A percentile compares a stretch with the other conserved stretches of the same genome.
These are phyloP conservation scores for Lophura nycthemera DNA, from an alignment of 2,113 vertebrate species.

Conservation along the genomic window DNA sequence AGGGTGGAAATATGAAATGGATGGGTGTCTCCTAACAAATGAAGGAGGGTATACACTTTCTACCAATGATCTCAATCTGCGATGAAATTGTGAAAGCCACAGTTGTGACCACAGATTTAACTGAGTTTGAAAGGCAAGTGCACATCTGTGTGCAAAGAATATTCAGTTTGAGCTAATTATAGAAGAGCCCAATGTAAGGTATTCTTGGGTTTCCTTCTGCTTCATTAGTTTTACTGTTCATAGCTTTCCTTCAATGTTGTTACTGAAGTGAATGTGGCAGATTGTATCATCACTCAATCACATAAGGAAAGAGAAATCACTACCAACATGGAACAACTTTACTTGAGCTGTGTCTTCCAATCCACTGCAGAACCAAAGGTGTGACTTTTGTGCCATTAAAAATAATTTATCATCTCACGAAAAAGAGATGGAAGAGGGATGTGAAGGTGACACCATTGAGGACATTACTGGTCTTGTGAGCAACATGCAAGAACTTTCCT, in stretches of 20 bases:
- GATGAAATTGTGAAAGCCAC: neutral
- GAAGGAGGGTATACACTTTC: neutral
- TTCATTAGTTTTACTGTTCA: neutral
- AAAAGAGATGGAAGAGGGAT: neutral
- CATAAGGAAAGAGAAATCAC: neutral
- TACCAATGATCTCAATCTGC: neutral
- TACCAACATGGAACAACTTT: neutral
- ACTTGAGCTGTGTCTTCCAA: neutral
- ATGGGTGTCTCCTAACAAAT: neutral
- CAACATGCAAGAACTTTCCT: fast-evolving
- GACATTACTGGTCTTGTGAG: neutral
- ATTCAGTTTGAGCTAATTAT: neutral
- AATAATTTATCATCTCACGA: neutral
- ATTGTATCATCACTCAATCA: neutral
- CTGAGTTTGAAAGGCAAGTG: neutral
- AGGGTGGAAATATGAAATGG: neutral
- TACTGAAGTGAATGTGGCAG: neutral
- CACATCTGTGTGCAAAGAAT: neutral
- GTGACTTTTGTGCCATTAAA: neutral
- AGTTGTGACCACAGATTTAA: neutral
- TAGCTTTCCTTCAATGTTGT: neutral
- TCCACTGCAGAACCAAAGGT: neutral
- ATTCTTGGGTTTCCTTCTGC: neutral
- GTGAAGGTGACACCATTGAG: neutral
- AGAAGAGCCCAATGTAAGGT: neutral